Evolutionary conservation across 2,888 invertebrate genomes (phyloP), one percentile per base, ranked within the genome.

Genomic region (Chironomus riparius): DNA sequence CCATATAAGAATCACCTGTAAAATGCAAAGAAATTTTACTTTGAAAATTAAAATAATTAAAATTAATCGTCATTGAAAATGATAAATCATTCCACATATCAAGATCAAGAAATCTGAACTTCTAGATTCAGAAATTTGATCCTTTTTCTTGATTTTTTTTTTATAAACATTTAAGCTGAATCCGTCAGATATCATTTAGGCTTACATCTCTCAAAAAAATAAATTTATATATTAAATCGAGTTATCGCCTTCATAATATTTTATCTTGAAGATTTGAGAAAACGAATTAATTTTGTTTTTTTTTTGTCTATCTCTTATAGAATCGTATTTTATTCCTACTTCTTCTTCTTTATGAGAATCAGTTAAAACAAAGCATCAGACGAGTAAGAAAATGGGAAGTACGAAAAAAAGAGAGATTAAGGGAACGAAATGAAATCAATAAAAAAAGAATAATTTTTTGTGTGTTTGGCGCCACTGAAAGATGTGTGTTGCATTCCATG

Each of bases 401-500:
- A 65, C 22, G 22, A 65, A 24, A 47, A n/a, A 28, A 68, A 68
- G 61, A 15, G 28, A 62, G 68, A 48, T 48, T 48, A 74, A 74
- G 48, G 65, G 56, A 18, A 72, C 18, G 62, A 65, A 68, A 28
- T 10, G 47, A 74, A 74, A 74, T 74, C 74, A 68, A 74, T 74
- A 74, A 74, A 72, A 56, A 72, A 28, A 68, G 24, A 65, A 13
- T 21, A 21, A 65, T 24, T 24, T 24, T 38, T 72, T 72, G 2
- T 62, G 47, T 62, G 21, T 68, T 74, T 68, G 74, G 74, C 74
- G 74, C 74, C 74, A 74, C 68, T 68, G 47, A 47, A 61, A 47
- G 68, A 15, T 18, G 47, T 65, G 24, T 24, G 24, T 65, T 65
- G 22, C 65, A 68, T 74, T 68, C 65, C 68, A 18, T 47, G 22